These are phyloP conservation scores for Phylloscopus whistleri DNA, from an alignment of 2,113 vertebrate genomes.

Conservation along the genomic window DNA sequence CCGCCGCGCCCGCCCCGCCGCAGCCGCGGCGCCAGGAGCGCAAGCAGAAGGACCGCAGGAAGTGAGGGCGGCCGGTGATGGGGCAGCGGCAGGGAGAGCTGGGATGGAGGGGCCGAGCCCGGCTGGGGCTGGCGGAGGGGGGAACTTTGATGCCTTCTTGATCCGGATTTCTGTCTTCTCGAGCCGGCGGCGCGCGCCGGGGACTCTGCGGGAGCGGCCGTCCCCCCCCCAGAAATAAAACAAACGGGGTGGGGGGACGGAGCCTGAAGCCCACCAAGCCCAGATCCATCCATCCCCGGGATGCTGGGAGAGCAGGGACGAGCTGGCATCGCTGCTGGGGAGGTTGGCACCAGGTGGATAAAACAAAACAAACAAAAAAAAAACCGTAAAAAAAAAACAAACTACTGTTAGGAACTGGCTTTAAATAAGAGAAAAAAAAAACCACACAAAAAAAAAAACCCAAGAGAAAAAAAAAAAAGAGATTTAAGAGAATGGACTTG, in stretches of 20 bases:
- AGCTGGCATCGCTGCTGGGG: constrained; percentile 33
- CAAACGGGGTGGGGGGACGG: background rate
- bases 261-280: background rate
- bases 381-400: background rate
- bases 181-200: background rate
- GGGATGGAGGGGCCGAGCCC: constrained; percentile 73
- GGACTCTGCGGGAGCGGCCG: constrained; percentile 51
- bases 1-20: constrained; percentile 51
- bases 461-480: background rate
- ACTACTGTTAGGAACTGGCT: constrained; percentile 61
- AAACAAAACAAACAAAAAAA: background rate
- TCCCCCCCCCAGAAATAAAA: background rate
- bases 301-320: background rate
- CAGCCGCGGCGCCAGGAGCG: constrained; percentile 86
- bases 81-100: constrained; percentile 41
- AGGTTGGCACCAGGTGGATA: constrained; percentile 3
- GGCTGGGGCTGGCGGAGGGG: constrained; percentile 53
- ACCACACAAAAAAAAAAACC: background rate
- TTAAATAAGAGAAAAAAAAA: constrained; percentile 27
- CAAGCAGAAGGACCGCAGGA: constrained; percentile 94
- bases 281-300: background rate
- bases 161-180: background rate
- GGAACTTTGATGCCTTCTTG: constrained; percentile 81
- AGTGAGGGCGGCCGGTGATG: constrained; percentile 78
- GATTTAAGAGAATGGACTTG: constrained; percentile 23